Percentiles rank a stretch among this genome's conserved stretches.
Evolutionary conservation across 23 tunicate species (phyloP).

Genomic region (Styela clava): DNA sequence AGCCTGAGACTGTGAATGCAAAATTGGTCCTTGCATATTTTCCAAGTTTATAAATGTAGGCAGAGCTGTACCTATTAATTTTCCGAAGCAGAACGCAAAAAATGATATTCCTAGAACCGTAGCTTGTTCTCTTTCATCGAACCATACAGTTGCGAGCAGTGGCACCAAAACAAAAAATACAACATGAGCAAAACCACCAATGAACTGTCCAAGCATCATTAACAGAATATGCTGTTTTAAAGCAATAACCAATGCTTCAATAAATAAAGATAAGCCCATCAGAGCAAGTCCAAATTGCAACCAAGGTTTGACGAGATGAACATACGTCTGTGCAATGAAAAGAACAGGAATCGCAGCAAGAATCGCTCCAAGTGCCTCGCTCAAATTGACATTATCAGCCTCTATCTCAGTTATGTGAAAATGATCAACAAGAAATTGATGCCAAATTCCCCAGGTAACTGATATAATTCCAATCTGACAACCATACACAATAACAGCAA

Average conservation of each 20-base stretch:
- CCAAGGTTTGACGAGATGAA: background rate
- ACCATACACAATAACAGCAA: background rate
- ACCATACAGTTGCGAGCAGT: conserved; percentile 7
- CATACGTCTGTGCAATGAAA: background rate
- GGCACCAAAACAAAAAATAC: background rate
- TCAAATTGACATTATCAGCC: background rate
- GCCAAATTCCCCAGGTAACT: background rate
- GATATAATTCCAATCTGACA: background rate
- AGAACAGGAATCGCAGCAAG: background rate
- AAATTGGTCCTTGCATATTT: background rate
- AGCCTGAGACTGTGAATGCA: no score
- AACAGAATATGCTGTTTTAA: background rate
- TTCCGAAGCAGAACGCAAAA: background rate
- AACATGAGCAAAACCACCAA: background rate
- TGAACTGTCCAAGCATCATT: background rate
- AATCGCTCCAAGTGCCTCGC: background rate
- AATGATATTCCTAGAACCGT: background rate
- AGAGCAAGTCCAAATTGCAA: background rate
- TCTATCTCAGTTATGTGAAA: background rate
- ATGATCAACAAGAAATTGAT: background rate
- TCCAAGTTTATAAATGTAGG: background rate
- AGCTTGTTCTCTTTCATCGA: conserved; percentile 17
- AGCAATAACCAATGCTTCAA: background rate
- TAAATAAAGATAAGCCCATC: background rate
- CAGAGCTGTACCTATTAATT: background rate